Evolutionary conservation across 2,888 invertebrate genomes (phyloP).

Genomic region (Phytoseiulus persimilis): DNA sequence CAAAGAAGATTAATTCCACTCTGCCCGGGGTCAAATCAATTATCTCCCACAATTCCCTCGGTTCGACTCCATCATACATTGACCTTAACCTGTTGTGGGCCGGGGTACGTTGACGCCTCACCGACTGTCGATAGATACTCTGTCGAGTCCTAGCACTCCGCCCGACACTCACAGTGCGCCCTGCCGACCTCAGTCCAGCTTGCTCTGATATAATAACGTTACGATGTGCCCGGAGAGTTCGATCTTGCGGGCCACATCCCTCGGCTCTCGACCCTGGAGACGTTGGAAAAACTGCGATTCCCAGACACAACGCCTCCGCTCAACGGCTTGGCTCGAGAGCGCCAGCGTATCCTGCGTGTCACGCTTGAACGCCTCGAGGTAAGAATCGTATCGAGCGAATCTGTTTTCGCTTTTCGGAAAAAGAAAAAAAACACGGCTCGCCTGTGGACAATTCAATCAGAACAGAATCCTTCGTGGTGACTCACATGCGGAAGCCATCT

Average conservation of each 20-base stretch:
- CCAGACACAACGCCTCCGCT: not conserved
- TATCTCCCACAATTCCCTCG: not conserved
- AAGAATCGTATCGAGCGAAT: not conserved
- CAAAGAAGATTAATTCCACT: not conserved
- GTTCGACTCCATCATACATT: not conserved
- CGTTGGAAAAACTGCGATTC: not conserved
- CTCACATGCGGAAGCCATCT: not conserved
- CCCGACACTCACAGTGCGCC: not conserved
- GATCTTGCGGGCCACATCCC: too few species aligned
- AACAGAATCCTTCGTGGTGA: not conserved
- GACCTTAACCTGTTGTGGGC: not conserved
- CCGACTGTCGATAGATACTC: not conserved
- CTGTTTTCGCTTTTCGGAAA: not conserved
- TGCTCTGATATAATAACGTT: not conserved
- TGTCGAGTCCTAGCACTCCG: not conserved
- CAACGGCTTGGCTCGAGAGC: not conserved
- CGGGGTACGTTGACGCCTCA: not conserved
- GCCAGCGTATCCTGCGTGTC: not conserved
- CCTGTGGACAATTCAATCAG: not conserved
- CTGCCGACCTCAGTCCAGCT: not conserved
- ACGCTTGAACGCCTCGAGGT: not conserved
- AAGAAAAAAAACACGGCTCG: not conserved
- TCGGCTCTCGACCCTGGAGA: not conserved
- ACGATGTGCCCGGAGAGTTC: too few species aligned
- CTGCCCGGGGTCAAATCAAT: not conserved